Conservation (phyloP, 2,113 vertebrate genomes). For the Oreotrochilus melanogaster region DNA sequence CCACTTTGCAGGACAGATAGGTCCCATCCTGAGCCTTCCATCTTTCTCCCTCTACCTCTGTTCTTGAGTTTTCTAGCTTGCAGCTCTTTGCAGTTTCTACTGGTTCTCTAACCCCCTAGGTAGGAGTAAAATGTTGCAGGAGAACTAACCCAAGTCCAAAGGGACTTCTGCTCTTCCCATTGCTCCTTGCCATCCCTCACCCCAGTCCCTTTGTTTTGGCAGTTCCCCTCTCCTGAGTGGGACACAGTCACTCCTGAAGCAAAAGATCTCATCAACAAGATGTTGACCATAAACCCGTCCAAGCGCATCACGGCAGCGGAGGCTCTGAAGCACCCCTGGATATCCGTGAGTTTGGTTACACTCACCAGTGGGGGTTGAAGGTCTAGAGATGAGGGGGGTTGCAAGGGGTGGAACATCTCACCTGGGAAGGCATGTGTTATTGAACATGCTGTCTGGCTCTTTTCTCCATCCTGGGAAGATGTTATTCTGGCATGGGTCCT, state of each 20-base stretch:
- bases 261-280: constrained; percentile 97
- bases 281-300: constrained; percentile 94
- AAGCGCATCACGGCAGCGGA: constrained; percentile 93
- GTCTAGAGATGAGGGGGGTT: background rate
- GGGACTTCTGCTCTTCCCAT: background rate
- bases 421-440: background rate
- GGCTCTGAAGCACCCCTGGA: constrained; percentile 95
- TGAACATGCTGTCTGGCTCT: background rate
- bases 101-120: background rate
- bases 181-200: background rate
- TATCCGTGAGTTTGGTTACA: constrained; percentile 85
- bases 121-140: background rate
- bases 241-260: constrained; percentile 96
- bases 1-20: background rate
- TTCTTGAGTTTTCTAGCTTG: background rate
- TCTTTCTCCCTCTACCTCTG: background rate
- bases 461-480: background rate
- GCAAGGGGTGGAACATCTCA: background rate
- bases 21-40: background rate
- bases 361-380: fast-evolving
- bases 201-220: constrained; percentile 54
- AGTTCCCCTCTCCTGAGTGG: constrained; percentile 98
- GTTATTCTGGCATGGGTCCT: background rate
- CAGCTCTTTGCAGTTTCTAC: background rate
- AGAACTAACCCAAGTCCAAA: background rate